Conservation (phyloP, 2,113 vertebrate genomes). For the Hylia prasina region DNA sequence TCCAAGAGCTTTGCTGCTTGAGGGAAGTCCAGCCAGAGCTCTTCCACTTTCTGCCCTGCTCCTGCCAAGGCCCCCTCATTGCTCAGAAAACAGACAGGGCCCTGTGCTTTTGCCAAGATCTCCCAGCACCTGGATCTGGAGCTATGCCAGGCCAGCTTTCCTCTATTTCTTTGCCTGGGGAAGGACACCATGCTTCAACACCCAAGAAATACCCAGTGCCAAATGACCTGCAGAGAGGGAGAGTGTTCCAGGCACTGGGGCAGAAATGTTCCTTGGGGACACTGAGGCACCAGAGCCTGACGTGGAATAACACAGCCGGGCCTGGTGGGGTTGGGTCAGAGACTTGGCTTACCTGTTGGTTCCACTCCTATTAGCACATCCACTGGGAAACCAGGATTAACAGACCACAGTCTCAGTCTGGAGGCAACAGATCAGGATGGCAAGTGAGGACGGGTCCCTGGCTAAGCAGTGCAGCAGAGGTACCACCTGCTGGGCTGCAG, state of each 20-base stretch:
- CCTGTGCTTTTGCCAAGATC: background rate
- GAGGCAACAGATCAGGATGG: background rate
- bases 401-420: background rate
- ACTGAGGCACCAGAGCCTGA: accelerated
- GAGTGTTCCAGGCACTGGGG: accelerated
- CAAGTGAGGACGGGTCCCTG: background rate
- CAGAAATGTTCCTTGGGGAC: background rate
- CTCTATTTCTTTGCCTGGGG: background rate
- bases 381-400: background rate
- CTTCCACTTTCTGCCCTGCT: background rate
- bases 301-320: accelerated
- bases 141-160: background rate
- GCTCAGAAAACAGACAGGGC: background rate
- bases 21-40: background rate
- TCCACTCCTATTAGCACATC: background rate
- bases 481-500: background rate
- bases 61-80: background rate
- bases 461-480: background rate
- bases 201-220: background rate
- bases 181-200: background rate
- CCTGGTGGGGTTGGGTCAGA: background rate
- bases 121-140: background rate
- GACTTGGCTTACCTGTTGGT: background rate
- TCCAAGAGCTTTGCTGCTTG: background rate
- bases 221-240: background rate